A percentile compares a stretch with the other conserved stretches of the same genome.
These are phyloP conservation scores for Lucifuga dentata DNA, from an alignment of 2,113 vertebrate species.

Conservation along the genomic window DNA sequence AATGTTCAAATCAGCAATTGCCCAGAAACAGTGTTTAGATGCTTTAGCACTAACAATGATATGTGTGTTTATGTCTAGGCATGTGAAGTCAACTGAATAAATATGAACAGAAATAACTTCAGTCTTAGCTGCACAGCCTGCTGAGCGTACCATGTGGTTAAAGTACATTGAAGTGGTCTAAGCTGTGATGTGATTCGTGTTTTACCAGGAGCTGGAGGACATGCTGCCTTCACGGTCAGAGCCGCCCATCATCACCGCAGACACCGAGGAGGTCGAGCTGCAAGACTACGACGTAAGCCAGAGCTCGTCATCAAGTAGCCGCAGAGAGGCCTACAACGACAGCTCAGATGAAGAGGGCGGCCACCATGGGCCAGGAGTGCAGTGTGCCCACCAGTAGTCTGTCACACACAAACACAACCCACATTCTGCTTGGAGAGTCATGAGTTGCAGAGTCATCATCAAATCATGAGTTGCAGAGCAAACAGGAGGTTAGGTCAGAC, in stretches of 20 bases:
- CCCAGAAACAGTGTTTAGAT: background rate
- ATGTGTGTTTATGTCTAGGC: background rate
- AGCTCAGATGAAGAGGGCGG: constrained; percentile 97
- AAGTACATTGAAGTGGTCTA: background rate
- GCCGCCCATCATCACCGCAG: constrained; percentile 88
- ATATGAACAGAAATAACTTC: background rate
- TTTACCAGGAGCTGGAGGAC: constrained; percentile 93
- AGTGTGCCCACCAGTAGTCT: constrained; percentile 96
- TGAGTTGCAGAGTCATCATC: constrained; percentile 79
- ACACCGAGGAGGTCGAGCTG: constrained; percentile 96
- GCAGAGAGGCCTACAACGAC: constrained; percentile 96
- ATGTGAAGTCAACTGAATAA: background rate
- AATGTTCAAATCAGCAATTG: background rate
- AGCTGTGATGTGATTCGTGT: background rate
- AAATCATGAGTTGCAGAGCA: constrained; percentile 21
- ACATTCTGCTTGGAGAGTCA: constrained; percentile 49
- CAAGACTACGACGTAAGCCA: constrained; percentile 94
- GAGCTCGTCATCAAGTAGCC: constrained; percentile 89
- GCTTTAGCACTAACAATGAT: no score
- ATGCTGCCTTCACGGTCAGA: constrained; percentile 95
- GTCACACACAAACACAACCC: constrained; percentile 2
- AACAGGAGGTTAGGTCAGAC: constrained; percentile 80
- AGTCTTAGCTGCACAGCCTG: background rate
- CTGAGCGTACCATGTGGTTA: background rate
- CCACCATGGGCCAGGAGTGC: constrained; percentile 95